Evolutionary conservation across 2,797 vertebrate species (phyloP).

Genomic region (Setipinna tenuifilis): DNA sequence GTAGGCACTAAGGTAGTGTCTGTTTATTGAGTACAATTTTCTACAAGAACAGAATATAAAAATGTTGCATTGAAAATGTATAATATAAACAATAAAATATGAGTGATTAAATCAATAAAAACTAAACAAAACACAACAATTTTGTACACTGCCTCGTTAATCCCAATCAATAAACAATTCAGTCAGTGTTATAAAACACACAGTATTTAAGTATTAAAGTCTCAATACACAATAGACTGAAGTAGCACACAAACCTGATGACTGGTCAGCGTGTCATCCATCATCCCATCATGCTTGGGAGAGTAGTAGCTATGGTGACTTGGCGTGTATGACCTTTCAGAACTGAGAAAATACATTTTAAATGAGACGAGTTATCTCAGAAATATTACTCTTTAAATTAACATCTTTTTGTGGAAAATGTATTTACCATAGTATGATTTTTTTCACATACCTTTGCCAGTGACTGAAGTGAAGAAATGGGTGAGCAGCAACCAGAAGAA

Average conservation of each 20-base stretch:
- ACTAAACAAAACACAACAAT: too few relatives aligned
- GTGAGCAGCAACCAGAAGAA: not conserved
- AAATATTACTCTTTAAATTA: not conserved
- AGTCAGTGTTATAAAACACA: too few relatives aligned
- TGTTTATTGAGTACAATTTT: too few relatives aligned
- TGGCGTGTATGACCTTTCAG: constrained; percentile 92
- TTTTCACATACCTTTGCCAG: constrained; percentile 83
- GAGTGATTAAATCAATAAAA: too few relatives aligned
- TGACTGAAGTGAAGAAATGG: constrained; percentile 71
- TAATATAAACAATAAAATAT: too few relatives aligned
- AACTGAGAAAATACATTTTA: constrained; percentile 78
- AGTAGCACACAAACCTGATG: constrained; percentile 82
- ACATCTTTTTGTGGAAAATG: not conserved
- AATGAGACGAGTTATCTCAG: not conserved
- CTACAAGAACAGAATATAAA: too few relatives aligned
- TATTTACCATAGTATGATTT: too few relatives aligned
- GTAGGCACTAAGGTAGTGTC: too few relatives aligned
- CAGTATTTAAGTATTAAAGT: too few relatives aligned
- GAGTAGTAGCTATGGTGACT: constrained; percentile 87
- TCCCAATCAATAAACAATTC: not conserved
- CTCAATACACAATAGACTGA: not conserved
- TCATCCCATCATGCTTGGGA: constrained; percentile 84
- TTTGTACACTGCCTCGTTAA: not conserved
- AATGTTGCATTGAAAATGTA: not conserved
- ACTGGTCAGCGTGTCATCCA: constrained; percentile 85